Evolutionary conservation across 2,888 invertebrate genomes (phyloP).

Genomic region (Stenodema calcarata): DNA sequence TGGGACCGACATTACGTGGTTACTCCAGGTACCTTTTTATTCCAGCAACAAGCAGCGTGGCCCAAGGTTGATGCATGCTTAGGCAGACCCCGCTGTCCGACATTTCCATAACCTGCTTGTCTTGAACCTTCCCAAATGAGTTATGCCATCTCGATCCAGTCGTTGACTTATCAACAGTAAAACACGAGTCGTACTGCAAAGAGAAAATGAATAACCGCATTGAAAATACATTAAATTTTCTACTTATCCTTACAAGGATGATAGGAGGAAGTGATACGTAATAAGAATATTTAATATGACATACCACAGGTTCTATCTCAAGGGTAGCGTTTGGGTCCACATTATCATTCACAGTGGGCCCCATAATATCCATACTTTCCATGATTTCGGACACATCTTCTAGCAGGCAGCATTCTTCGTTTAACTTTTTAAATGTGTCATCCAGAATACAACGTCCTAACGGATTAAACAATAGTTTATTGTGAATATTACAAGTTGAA

Average conservation of each 20-base stretch:
- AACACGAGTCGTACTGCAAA: conserved; percentile 38
- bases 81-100: conserved; percentile 85
- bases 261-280: neutral
- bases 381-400: conserved; percentile 51
- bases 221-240: neutral
- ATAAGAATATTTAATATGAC: too few species aligned
- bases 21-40: conserved; percentile 81
- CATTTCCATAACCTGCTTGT: conserved; percentile 80
- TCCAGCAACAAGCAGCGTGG: conserved; percentile 87
- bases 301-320: conserved; percentile 52
- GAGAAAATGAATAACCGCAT: neutral
- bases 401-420: conserved; percentile 47
- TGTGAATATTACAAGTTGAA: too few species aligned
- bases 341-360: conserved; percentile 42
- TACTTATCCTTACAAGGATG: too few species aligned
- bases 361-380: conserved; percentile 15
- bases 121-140: conserved; percentile 68
- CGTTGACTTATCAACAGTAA: neutral
- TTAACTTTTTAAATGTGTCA: conserved; percentile 50
- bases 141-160: conserved; percentile 53
- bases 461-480: too few species aligned
- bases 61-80: conserved; percentile 97
- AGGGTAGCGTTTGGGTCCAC: conserved; percentile 48
- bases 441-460: conserved; percentile 49
- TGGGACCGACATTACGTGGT: too few species aligned